A percentile compares a stretch with the other conserved stretches of the same genome.
These are phyloP conservation scores for Cheilosia impressa DNA, from an alignment of 2,888 invertebrate species.

Conservation along the genomic window DNA sequence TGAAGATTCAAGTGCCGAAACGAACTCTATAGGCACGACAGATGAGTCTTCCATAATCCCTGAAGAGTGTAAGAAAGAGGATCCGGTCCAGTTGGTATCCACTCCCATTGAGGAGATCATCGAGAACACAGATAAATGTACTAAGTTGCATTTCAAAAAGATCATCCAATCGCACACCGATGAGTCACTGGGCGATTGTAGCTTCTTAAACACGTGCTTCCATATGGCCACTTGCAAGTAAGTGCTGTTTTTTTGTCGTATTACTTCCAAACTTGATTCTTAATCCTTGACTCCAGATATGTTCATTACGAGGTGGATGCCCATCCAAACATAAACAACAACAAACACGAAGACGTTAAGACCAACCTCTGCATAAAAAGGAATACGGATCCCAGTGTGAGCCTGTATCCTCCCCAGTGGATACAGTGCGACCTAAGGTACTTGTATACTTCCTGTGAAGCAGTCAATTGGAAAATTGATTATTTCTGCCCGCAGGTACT, in stretches of 20 bases:
- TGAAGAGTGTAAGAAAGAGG: slow-evolving; percentile 65
- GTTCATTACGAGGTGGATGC: slow-evolving; percentile 99
- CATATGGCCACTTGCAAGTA: slow-evolving; percentile 99
- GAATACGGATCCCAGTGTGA: slow-evolving; percentile 84
- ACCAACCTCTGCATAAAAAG: slow-evolving; percentile 82
- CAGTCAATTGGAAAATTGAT: background rate
- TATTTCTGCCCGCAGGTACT: slow-evolving; percentile 72
- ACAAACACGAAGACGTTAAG: slow-evolving; percentile 82
- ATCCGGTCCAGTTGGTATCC: slow-evolving; percentile 20
- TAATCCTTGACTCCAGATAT: slow-evolving; percentile 85
- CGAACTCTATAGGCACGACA: slow-evolving; percentile 76
- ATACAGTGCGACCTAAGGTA: slow-evolving; percentile 97
- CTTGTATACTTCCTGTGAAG: slow-evolving; percentile 77
- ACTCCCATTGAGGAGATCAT: slow-evolving; percentile 68
- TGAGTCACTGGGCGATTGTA: slow-evolving; percentile 97
- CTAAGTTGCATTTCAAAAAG: slow-evolving; percentile 97
- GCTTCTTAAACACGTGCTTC: slow-evolving; percentile 98
- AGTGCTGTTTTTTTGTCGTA: slow-evolving; percentile 74
- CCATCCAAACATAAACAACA: slow-evolving; percentile 81
- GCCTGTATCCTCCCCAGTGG: slow-evolving; percentile 96
- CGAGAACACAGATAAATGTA: slow-evolving; percentile 86
- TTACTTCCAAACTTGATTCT: background rate
- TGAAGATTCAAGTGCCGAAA: slow-evolving; percentile 73
- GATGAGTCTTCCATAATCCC: slow-evolving; percentile 78
- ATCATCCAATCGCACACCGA: slow-evolving; percentile 98